A percentile compares a stretch with the other conserved stretches of the same genome.
These are phyloP conservation scores for Ectropis grisescens DNA, from an alignment of 1,140 invertebrate genomes.

Conservation along the genomic window DNA sequence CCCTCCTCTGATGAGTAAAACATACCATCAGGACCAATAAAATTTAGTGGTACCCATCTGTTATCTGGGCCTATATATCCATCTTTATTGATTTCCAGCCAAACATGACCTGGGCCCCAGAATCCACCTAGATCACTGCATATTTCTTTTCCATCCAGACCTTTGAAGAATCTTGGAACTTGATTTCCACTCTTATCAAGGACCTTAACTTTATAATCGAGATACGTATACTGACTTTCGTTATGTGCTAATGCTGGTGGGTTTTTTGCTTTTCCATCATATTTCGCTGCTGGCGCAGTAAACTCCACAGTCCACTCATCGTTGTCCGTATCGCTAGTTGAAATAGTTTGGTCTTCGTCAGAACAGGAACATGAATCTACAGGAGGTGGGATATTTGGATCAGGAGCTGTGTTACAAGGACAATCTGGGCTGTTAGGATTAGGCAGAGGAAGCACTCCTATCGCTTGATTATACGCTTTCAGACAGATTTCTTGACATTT, in stretches of 20 bases:
- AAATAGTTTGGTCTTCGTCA: slow-evolving; percentile 29
- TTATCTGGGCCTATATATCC: slow-evolving; percentile 47
- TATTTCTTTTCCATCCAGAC: slow-evolving; percentile 48
- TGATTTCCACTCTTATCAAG: slow-evolving; percentile 45
- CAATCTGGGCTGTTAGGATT: slow-evolving; percentile 48
- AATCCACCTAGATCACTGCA: slow-evolving; percentile 60
- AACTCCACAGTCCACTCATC: slow-evolving; percentile 62
- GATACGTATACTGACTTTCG: slow-evolving; percentile 42
- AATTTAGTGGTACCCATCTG: slow-evolving; percentile 46
- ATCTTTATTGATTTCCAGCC: slow-evolving; percentile 54
- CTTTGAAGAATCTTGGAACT: slow-evolving; percentile 51
- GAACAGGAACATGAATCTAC: slow-evolving; percentile 48
- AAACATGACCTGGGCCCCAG: slow-evolving; percentile 47
- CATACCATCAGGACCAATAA: slow-evolving; percentile 45
- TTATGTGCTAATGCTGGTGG: slow-evolving; percentile 39
- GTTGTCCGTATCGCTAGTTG: slow-evolving; percentile 42
- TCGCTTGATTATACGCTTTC: slow-evolving; percentile 56
- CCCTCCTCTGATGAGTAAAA: slow-evolving; percentile 32
- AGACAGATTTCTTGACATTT: slow-evolving; percentile 56
- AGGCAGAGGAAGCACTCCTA: slow-evolving; percentile 39
- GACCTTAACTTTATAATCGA: slow-evolving; percentile 52
- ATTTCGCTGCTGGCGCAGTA: slow-evolving; percentile 46
- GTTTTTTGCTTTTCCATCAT: slow-evolving; percentile 36
- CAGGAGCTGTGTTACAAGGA: slow-evolving; percentile 32
- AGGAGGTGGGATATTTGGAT: slow-evolving; percentile 16